These are phyloP conservation scores for Silurus aristotelis DNA, from an alignment of 2,797 vertebrate genomes.

Conservation along the genomic window DNA sequence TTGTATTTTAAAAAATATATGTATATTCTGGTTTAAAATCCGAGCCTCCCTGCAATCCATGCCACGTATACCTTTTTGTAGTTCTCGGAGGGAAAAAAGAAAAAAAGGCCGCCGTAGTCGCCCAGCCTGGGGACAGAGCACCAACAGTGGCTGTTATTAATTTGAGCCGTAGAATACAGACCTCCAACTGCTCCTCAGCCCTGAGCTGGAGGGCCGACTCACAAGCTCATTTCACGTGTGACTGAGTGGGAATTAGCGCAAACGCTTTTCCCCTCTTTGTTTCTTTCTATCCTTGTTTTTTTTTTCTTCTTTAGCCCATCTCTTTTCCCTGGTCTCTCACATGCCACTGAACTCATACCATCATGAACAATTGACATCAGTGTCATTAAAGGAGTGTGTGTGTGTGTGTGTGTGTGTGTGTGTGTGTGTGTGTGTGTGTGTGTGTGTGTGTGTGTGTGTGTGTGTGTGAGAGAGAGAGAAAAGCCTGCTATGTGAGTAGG, in stretches of 20 bases:
- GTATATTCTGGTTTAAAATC: too few species aligned
- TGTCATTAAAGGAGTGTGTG: neutral
- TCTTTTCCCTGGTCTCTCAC: slow-evolving; percentile 1
- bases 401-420: neutral
- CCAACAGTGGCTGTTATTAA: slow-evolving; percentile 66
- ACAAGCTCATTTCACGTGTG: slow-evolving; percentile 81
- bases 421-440: neutral
- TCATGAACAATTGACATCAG: slow-evolving; percentile 28
- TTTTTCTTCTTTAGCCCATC: neutral
- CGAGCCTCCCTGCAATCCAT: neutral
- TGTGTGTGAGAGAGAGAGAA: neutral
- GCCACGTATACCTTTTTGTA: slow-evolving; percentile 57
- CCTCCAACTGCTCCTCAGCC: slow-evolving; percentile 58
- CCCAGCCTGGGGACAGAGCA: slow-evolving; percentile 43
- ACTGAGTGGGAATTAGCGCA: slow-evolving; percentile 78
- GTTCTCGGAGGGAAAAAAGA: slow-evolving; percentile 37
- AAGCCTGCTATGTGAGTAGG: neutral
- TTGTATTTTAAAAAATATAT: too few species aligned
- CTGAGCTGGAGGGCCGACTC: slow-evolving; percentile 68
- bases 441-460: neutral
- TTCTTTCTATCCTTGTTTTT: slow-evolving; percentile 48
- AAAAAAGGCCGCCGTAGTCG: slow-evolving; percentile 5
- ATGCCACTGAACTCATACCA: neutral
- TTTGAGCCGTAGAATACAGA: slow-evolving; percentile 63
- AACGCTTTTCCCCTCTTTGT: slow-evolving; percentile 62